Evolutionary conservation across 2,888 invertebrate genomes (phyloP).

Genomic region (Pheosia gnoma): DNA sequence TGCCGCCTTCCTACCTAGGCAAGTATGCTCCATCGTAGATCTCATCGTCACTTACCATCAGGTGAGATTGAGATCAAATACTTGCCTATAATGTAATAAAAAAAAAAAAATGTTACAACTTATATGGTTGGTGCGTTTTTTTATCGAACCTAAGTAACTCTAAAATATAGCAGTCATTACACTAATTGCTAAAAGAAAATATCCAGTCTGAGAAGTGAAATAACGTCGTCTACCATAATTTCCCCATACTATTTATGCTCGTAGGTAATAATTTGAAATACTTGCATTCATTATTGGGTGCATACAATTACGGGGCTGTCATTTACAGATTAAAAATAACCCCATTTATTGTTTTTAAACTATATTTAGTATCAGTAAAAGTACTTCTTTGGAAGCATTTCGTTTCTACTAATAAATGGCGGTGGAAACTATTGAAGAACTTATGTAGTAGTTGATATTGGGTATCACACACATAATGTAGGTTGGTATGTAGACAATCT

Average conservation of each 20-base stretch:
- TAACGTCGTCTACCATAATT: slow-evolving; percentile 20
- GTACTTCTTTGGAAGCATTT: slow-evolving; percentile 11
- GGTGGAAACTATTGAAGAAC: too few relatives aligned
- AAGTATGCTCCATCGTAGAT: too few relatives aligned
- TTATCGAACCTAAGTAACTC: slow-evolving; percentile 20
- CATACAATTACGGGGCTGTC: not conserved
- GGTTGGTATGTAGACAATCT: too few relatives aligned
- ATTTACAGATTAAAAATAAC: slow-evolving; percentile 16
- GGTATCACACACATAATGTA: too few relatives aligned
- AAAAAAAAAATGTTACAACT: not conserved
- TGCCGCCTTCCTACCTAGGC: too few relatives aligned
- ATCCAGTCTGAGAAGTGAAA: slow-evolving; percentile 27
- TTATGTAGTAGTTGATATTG: too few relatives aligned
- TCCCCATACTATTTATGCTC: slow-evolving; percentile 42
- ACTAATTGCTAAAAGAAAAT: slow-evolving; percentile 33
- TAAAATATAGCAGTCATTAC: slow-evolving; percentile 35
- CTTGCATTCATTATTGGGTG: slow-evolving; percentile 31
- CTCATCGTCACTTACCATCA: too few relatives aligned
- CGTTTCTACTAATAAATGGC: slow-evolving; percentile 11
- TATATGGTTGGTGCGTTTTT: slow-evolving; percentile 2
- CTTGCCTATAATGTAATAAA: too few relatives aligned
- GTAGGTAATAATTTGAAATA: slow-evolving; percentile 46
- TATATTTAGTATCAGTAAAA: slow-evolving; percentile 1
- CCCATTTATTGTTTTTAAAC: slow-evolving; percentile 33
- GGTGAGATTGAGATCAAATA: too few relatives aligned